Evolutionary conservation across 2,113 vertebrate genomes (phyloP).

Genomic region (Chaetorhynchus papuensis): DNA sequence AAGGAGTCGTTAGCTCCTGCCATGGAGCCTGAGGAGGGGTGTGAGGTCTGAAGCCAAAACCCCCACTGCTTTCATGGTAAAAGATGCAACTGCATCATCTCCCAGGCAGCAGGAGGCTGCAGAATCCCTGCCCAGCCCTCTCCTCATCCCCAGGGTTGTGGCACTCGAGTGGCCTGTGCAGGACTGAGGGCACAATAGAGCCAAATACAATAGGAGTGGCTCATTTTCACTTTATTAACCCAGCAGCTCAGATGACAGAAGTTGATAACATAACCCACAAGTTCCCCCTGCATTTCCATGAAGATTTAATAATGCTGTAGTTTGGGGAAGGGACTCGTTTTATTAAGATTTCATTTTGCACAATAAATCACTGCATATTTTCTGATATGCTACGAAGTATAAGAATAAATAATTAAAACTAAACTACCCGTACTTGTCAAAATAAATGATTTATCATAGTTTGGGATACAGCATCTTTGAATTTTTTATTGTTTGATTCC

Average conservation of each 20-base stretch:
- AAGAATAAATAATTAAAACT: constrained; percentile 62
- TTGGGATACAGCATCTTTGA: constrained; percentile 52
- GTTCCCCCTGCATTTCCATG: constrained; percentile 1
- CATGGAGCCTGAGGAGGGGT: background rate
- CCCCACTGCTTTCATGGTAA: rapidly evolving
- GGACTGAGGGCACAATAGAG: background rate
- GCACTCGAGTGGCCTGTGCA: background rate
- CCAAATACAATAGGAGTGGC: background rate
- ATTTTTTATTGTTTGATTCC: constrained; percentile 64
- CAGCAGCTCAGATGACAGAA: background rate
- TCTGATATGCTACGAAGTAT: constrained; percentile 55
- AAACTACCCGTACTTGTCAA: constrained; percentile 51
- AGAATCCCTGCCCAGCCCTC: background rate
- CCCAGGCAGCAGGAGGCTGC: background rate
- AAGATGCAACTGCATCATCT: background rate
- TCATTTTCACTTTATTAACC: background rate
- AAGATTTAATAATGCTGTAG: constrained; percentile 52
- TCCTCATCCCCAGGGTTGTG: background rate
- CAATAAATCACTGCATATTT: constrained; percentile 55
- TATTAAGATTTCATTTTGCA: constrained; percentile 66
- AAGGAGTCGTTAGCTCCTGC: background rate
- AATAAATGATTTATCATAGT: constrained; percentile 62
- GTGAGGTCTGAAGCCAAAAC: background rate
- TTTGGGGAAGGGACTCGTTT: constrained; percentile 36
- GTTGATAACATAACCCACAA: background rate